Base-by-base conservation (phyloP, 2,113 vertebrate genomes). In the Willisornis vidua region DNA sequence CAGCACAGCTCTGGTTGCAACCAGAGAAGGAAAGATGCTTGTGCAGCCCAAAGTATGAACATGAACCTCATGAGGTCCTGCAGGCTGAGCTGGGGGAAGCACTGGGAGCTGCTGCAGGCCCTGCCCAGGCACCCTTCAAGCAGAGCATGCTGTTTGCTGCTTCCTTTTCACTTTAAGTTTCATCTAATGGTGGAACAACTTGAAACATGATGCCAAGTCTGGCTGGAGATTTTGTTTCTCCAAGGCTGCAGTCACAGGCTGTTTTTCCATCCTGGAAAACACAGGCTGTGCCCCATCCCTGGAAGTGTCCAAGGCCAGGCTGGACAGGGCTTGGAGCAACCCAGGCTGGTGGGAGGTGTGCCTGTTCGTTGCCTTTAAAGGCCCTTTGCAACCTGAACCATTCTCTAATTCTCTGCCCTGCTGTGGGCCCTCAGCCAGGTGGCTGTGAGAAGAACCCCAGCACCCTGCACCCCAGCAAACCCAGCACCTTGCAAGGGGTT, bases 301-400 rank as follows among this genome's bases (percentile, higher is more conserved):
- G 76, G 31, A 0, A 37, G 12, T 22, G 52, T 1, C 61, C 67
- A 3, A 45, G 35, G 35, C 25, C 31, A 12, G 9, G 7, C 0
- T 45, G 59, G 68, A 51, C 3, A 1, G 54, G 14, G 37, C 37
- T 86, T 9, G 45, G 54, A 76, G 31, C 45, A 45, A 0, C 31
- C 9, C 33, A 45, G 70, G 19, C 2, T 0, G 6, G 13, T 6
- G 54, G 23, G 2, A 82, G 52, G 12, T 39, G 61, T 28, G 23
- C 68, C 45, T 89, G 68, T 17, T 13, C 18, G 8, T 28, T 62
- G 37, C 37, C 11, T 41, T 41, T 22, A 62, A 62, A 28, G 37
- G 61, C 24, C 59, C 59, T 37, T 39, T 39, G 35, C 59, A 62
- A 39, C 25, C 59, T 37, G 39, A 62, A 39, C 25, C 59, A 65